These are phyloP conservation scores for Anas platyrhynchos DNA, from an alignment of 2,113 vertebrate genomes.

Conservation along the genomic window DNA sequence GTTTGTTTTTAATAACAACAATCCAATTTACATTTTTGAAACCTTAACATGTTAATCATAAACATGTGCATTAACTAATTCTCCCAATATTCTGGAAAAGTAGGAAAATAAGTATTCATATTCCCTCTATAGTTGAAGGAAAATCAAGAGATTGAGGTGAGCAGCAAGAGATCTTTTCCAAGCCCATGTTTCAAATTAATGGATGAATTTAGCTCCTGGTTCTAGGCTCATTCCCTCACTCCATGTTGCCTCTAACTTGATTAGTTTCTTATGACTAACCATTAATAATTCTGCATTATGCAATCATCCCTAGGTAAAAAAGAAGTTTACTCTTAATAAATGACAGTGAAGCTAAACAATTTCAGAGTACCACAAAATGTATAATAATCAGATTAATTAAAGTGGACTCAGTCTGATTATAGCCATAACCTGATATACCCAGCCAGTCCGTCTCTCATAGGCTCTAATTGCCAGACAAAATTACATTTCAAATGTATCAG, in stretches of 20 bases:
- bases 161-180: conserved; percentile 4
- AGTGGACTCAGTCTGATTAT: conserved; percentile 18
- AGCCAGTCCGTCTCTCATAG: conserved; percentile 24
- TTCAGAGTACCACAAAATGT: conserved; percentile 20
- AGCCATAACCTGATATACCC: background rate
- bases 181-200: conserved; percentile 25
- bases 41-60: background rate
- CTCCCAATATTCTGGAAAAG: background rate
- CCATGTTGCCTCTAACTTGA: conserved; percentile 29
- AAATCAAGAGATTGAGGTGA: background rate
- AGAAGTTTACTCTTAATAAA: conserved; percentile 54
- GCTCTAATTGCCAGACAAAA: conserved; percentile 21
- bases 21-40: background rate
- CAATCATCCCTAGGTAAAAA: conserved; percentile 18
- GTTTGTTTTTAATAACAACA: too few relatives aligned
- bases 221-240: conserved; percentile 24
- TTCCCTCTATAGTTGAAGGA: background rate
- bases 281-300: conserved; percentile 34
- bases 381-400: conserved; percentile 54
- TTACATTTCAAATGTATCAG: conserved; percentile 9
- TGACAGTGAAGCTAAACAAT: conserved; percentile 33
- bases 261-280: conserved; percentile 50
- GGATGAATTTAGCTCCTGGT: background rate
- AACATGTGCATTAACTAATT: background rate
- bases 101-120: background rate